Evolutionary conservation across 1,140 invertebrate genomes (phyloP), one percentile per base, ranked within the genome.

Genomic region (Riptortus pedestris): DNA sequence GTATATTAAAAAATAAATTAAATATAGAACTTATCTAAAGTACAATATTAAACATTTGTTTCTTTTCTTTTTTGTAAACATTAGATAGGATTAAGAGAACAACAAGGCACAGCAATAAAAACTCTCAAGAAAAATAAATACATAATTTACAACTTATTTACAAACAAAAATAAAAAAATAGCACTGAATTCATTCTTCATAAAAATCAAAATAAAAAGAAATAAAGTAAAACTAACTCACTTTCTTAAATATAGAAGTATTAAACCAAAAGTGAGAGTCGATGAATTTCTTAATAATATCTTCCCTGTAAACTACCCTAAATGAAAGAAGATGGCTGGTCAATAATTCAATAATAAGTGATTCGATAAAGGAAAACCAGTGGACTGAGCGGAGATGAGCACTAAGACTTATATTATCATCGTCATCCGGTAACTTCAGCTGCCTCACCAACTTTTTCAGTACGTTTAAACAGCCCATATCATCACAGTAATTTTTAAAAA

Each of bases 341-440:
- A 55, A 26, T 24, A 55, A 14, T 29, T 59, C 45, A 55, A 66
- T 64, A 0, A 63, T 60, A 22, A 63, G 29, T 18, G 65, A 29
- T 58, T 67, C 68, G 22, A 66, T 63, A 5, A 69, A 66, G 4
- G 33, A 14, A 33, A 69, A 33, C 68, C 68, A 69, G 7, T 60
- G 24, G n/a, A 66, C 26, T 47, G 29, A n/a, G 14, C 55, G 29
- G 7, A 69, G 33, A 47, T 62, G 57, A 18, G 51, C 27, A 14
- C n/a, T 0, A 33, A 67, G 43, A 55, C 66, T 38, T 0, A 24
- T 28, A 2, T 60, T 65, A 33, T 45, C 31, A 58, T 67, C 60
- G 2, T 28, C 55, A 55, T 65, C 57, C n/a, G 63, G 63, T n/a
- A 57, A 33, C n/a, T 64, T 66, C 20, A 69, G 64, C 26, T 60